Evolutionary conservation across 1,140 invertebrate genomes (phyloP), one percentile per base, ranked within the genome.

Genomic region (Drosophila athabasca): DNA sequence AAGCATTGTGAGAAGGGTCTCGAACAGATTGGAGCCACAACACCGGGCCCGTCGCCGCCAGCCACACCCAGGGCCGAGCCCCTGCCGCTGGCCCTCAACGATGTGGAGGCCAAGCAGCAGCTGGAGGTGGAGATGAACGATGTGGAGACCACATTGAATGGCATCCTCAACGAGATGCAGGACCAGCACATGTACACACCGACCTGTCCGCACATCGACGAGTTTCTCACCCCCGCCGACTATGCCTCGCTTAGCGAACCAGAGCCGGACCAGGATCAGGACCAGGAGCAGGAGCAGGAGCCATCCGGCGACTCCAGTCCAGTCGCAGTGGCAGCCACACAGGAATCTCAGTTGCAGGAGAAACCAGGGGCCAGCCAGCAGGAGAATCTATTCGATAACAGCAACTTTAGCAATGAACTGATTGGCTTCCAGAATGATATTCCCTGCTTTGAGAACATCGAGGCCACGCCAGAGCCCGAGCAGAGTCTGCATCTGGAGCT

Each of bases 391-490:
- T 85, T 87, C 11, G 73, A 85, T 11, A 81, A 84, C 45, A 87
- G 58, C 57, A 81, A 69, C 43, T 85, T 85, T 50, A 62, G 55
- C 50, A 87, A 70, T 31, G 84, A 88, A 31, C 71, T 91, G 11
- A 91, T 91, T 46, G 90, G 90, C 13, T 91, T 91, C 29, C 90
- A 91, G 50, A 91, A 91, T 65, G 85, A 91, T 57, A 90, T 91
- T 62, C 90, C 90, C 7, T 91, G 90, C 35, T 91, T 91, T 52
- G 90, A 91, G 61, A 91, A 79, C 11, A 91, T 91, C 19, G 78
- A 79, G 6, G 17, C 71, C 6, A 51, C 67, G 6, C 58, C 62
- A 0, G 71, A 76, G 17, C 54, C 62, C 13, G 79, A 75, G 22
- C 62, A 77, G 35, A 88, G 62, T 15, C 54, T 88, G 72, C 83